phyloP scores from a whole-genome alignment of 2,888 invertebrate species.

The Harmothoe impar region DNA sequence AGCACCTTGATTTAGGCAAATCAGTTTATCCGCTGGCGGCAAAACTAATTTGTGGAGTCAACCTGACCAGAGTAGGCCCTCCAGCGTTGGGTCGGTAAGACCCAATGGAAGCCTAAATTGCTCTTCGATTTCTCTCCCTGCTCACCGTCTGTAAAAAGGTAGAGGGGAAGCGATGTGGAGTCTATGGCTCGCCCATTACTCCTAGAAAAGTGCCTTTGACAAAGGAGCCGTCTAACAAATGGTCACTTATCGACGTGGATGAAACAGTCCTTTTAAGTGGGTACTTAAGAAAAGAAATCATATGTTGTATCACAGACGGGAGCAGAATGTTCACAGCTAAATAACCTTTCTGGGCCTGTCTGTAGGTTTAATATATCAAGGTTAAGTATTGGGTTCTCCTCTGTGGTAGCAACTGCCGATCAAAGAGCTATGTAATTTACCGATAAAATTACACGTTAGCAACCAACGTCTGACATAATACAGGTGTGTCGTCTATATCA shows the following conservation, averaged over 20 bases:
- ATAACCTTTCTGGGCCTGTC: neutral
- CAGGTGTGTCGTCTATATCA: neutral
- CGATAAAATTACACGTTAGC: constrained; percentile 5
- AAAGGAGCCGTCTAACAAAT: constrained; percentile 40
- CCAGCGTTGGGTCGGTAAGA: constrained; percentile 16
- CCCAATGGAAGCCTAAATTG: constrained; percentile 45
- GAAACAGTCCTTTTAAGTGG: neutral
- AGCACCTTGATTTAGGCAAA: constrained; percentile 46
- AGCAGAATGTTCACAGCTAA: neutral
- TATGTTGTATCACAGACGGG: too few relatives aligned
- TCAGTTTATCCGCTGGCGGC: constrained; percentile 47
- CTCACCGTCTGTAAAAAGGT: neutral
- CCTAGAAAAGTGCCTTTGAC: neutral
- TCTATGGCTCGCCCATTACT: constrained; percentile 39
- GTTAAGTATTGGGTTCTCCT: too few relatives aligned
- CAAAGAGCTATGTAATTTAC: neutral
- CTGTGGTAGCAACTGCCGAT: neutral
- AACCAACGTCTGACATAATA: neutral
- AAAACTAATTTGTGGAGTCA: constrained; percentile 56
- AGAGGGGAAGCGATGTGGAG: constrained; percentile 1
- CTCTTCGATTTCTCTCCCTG: constrained; percentile 43
- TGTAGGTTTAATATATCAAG: neutral
- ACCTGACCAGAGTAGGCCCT: constrained; percentile 46
- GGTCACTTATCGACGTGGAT: constrained; percentile 33
- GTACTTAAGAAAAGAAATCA: neutral